Percentiles rank a stretch among this genome's conserved stretches.
Evolutionary conservation across 2,888 invertebrate genomes (phyloP).

Genomic region (Luperina nickerlii): DNA sequence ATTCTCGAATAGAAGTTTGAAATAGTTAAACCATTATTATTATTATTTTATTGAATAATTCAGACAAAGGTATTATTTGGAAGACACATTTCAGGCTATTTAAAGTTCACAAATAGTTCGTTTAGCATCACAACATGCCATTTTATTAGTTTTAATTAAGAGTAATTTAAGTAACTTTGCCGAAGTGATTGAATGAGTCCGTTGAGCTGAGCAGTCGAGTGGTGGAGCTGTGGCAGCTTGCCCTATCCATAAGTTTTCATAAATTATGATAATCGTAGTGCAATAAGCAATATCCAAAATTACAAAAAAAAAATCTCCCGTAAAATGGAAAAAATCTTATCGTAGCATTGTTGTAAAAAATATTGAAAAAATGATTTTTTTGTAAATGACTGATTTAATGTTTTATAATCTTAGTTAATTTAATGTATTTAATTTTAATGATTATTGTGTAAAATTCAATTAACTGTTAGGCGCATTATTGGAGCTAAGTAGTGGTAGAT

Average conservation of each 20-base stretch:
- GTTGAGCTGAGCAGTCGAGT: slow-evolving; percentile 43
- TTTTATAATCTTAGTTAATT: slow-evolving; percentile 80
- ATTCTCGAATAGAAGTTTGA: slow-evolving; percentile 56
- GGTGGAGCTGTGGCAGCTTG: slow-evolving; percentile 58
- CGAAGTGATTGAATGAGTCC: slow-evolving; percentile 41
- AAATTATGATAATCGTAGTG: slow-evolving; percentile 70
- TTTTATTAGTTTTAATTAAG: slow-evolving; percentile 71
- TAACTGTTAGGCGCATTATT: slow-evolving; percentile 72
- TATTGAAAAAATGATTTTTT: slow-evolving; percentile 63
- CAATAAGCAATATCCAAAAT: slow-evolving; percentile 79
- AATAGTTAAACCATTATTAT: slow-evolving; percentile 42
- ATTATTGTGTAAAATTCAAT: slow-evolving; percentile 74
- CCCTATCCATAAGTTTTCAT: slow-evolving; percentile 59
- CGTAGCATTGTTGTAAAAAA: slow-evolving; percentile 76
- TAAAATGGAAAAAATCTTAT: slow-evolving; percentile 60
- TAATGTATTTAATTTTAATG: slow-evolving; percentile 82
- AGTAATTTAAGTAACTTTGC: slow-evolving; percentile 59
- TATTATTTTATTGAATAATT: slow-evolving; percentile 39
- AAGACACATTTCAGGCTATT: slow-evolving; percentile 52
- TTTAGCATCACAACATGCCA: slow-evolving; percentile 72
- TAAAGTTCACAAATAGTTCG: slow-evolving; percentile 59
- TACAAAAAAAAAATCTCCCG: slow-evolving; percentile 66
- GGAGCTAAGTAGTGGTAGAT: slow-evolving; percentile 80
- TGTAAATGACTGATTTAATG: slow-evolving; percentile 87
- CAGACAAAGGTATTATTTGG: slow-evolving; percentile 29